Evolutionary conservation across 2,797 vertebrate species (phyloP), one percentile per base, ranked within the genome.

Genomic region (Labeo calbasu): DNA sequence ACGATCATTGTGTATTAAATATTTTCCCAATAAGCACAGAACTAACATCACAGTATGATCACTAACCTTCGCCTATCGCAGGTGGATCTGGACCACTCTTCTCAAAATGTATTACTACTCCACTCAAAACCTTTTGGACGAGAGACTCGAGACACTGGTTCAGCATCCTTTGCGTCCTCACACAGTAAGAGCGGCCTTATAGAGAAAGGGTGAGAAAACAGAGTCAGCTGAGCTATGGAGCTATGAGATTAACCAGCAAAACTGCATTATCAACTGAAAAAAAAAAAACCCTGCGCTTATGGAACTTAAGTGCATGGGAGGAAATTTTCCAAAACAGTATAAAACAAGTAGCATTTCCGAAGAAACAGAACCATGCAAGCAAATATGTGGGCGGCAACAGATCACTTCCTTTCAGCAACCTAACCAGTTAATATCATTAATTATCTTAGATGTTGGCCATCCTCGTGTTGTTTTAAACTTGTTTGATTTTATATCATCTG

Each of bases 81-180:
- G 95, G 92, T 2, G 97, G 97, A 89, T 99, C 97, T 91, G 97
- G 97, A 70, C 98, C 98, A 0, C 96, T 96, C 92, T 99, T 99
- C 94, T 99, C 98, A 91, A 99, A 99, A 91, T 99, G 97, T 86
- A 99, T 97, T 79, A 99, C 98, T 61, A 99, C 97, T 75, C 98
- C 98, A 86, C 98, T 99, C 91, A 97, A 97, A 85, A 99, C 96
- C 91, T 99, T 99, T 93, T 99, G 98, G 89, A 99, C 98, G 91
- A 99, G 89, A 82, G 98, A 99, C 92, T 99, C 98, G 87, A 99
- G 93, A 94, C 98, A 99, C 87, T 99, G 98, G 92, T 98, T 99
- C 88, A 99, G 92, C 97, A 98, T 98, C 92, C 97, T 95, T 88
- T 98, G 98, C 25, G 97, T 98, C 89, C 96, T 95, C 85, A 99